A percentile compares a stretch with the other conserved stretches of the same genome.
phyloP scores from a whole-genome alignment of 2,797 vertebrate species.

The Lithobates pipiens region DNA sequence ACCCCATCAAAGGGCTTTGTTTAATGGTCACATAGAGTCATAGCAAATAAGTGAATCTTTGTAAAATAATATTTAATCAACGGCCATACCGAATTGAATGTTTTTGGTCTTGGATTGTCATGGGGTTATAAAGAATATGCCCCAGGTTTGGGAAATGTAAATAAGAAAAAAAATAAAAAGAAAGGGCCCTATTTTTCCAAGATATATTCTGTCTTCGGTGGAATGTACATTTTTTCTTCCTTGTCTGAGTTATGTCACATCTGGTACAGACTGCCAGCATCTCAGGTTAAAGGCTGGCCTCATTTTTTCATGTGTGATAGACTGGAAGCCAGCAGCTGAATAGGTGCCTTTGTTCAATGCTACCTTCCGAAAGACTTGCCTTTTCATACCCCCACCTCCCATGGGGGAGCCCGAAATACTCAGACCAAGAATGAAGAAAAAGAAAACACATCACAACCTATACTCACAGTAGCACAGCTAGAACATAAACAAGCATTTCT shows the following conservation, averaged over 20 bases:
- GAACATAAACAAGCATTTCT: constrained; percentile 43
- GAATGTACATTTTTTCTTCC: constrained; percentile 59
- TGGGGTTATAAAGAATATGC: constrained; percentile 8
- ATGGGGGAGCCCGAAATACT: constrained; percentile 54
- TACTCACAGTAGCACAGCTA: constrained; percentile 29
- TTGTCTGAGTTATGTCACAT: constrained; percentile 62
- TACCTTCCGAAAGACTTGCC: constrained; percentile 64
- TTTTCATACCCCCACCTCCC: constrained; percentile 64
- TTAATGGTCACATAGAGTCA: not conserved
- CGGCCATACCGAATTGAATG: not conserved
- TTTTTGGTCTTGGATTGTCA: constrained; percentile 13
- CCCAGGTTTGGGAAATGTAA: constrained; percentile 24
- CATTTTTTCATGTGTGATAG: constrained; percentile 45
- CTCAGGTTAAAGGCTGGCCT: constrained; percentile 60
- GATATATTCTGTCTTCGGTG: constrained; percentile 49
- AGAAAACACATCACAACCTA: constrained; percentile 54
- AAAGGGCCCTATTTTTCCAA: constrained; percentile 52
- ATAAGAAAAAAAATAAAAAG: constrained; percentile 25
- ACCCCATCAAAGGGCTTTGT: not conserved
- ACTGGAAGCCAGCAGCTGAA: constrained; percentile 62
- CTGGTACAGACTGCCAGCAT: constrained; percentile 60
- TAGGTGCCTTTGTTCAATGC: constrained; percentile 65
- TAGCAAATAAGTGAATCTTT: not conserved
- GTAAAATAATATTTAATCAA: not conserved
- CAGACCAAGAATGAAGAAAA: constrained; percentile 52